phyloP scores from a whole-genome alignment of 1,140 invertebrate species.

The Drosophila hydei region DNA sequence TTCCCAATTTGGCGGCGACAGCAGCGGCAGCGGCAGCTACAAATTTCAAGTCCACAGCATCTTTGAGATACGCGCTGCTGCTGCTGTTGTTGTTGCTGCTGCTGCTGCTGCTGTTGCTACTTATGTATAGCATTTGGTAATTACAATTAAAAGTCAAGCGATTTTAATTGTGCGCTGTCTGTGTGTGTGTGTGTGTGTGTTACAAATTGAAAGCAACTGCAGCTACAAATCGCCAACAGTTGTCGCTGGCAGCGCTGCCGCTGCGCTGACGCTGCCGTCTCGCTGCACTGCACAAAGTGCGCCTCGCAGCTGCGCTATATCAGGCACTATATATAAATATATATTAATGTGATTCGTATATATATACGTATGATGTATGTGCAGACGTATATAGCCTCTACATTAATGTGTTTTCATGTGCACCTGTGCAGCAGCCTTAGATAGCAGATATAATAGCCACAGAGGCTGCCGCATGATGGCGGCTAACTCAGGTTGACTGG shows the following conservation, averaged over 20 bases:
- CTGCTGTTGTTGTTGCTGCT: slow-evolving; percentile 22
- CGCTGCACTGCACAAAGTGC: slow-evolving; percentile 68
- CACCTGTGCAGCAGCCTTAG: slow-evolving; percentile 47
- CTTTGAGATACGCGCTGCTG: slow-evolving; percentile 61
- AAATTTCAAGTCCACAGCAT: slow-evolving; percentile 76
- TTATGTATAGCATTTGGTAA: slow-evolving; percentile 63
- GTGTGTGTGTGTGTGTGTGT: slow-evolving; percentile 23
- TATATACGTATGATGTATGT: slow-evolving; percentile 18
- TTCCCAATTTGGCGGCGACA: slow-evolving; percentile 44
- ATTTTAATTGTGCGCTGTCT: slow-evolving; percentile 62
- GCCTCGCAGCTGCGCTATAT: slow-evolving; percentile 43
- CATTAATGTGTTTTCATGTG: slow-evolving; percentile 56
- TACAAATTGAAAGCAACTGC: slow-evolving; percentile 55
- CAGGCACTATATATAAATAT: slow-evolving; percentile 22
- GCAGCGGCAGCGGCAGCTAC: slow-evolving; percentile 44
- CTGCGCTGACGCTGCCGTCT: slow-evolving; percentile 27
- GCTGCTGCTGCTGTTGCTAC: slow-evolving; percentile 51
- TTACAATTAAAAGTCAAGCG: slow-evolving; percentile 80
- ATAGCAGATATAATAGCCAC: slow-evolving; percentile 41
- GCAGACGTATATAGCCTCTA: slow-evolving; percentile 11
- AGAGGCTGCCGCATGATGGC: not conserved
- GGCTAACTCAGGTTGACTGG: slow-evolving; percentile 8
- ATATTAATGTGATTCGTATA: slow-evolving; percentile 12
- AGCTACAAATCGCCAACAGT: slow-evolving; percentile 69
- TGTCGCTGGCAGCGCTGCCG: slow-evolving; percentile 34